Conservation (phyloP, 2,888 invertebrate genomes). For the Brachyptera risi region DNA sequence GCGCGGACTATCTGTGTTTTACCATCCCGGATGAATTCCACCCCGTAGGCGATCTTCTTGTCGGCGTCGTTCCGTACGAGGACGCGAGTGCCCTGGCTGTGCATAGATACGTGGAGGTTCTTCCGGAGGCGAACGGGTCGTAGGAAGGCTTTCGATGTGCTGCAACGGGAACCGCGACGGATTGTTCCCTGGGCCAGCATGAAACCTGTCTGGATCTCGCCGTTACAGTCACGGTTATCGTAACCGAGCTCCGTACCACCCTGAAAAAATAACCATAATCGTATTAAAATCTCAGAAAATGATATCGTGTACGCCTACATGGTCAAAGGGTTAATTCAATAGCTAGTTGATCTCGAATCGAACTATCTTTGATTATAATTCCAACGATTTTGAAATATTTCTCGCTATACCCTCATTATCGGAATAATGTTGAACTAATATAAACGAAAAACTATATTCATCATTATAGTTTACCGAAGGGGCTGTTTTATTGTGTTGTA, state of each 20-base stretch:
- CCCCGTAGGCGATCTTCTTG: slow-evolving; percentile 56
- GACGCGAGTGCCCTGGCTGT: slow-evolving; percentile 65
- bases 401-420: too few relatives aligned
- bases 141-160: slow-evolving; percentile 83
- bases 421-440: too few relatives aligned
- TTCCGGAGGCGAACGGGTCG: slow-evolving; percentile 70
- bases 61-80: slow-evolving; percentile 12
- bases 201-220: slow-evolving; percentile 78
- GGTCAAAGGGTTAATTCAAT: too few relatives aligned
- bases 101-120: slow-evolving; percentile 76
- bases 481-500: too few relatives aligned
- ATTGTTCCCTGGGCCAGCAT: slow-evolving; percentile 87
- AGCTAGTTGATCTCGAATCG: too few relatives aligned
- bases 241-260: slow-evolving; percentile 44
- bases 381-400: too few relatives aligned
- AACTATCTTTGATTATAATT: too few relatives aligned
- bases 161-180: slow-evolving; percentile 77
- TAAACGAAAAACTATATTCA: too few relatives aligned
- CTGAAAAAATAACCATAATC: too few relatives aligned
- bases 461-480: too few relatives aligned
- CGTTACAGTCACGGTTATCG: slow-evolving; percentile 75
- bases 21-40: slow-evolving; percentile 67
- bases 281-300: too few relatives aligned
- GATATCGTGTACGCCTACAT: too few relatives aligned
- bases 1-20: slow-evolving; percentile 61